These are phyloP conservation scores for Chironomus tepperi DNA, from an alignment of 1,140 invertebrate genomes.

Conservation along the genomic window DNA sequence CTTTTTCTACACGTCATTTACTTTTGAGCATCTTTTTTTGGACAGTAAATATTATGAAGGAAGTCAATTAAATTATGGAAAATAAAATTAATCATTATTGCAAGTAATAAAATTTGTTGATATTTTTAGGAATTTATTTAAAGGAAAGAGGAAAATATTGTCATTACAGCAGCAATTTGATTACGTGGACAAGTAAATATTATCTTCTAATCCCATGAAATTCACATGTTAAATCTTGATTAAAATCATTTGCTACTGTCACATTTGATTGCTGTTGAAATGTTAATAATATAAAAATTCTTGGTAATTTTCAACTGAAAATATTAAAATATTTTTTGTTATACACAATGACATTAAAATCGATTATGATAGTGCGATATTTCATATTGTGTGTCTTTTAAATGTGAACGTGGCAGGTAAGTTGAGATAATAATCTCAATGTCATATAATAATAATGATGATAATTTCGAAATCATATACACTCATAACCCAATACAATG, in stretches of 20 bases:
- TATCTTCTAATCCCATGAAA: background rate
- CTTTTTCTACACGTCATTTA: too few relatives aligned
- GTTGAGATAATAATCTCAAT: background rate
- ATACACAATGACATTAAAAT: background rate
- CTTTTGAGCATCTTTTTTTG: too few relatives aligned
- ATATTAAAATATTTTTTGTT: constrained; percentile 1
- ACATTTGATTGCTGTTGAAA: background rate
- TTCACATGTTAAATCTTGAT: background rate
- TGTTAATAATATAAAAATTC: background rate
- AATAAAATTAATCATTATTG: too few relatives aligned
- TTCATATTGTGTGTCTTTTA: too few relatives aligned
- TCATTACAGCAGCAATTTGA: background rate
- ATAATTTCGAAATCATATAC: constrained; percentile 8
- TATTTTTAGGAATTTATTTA: background rate
- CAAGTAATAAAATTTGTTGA: too few relatives aligned
- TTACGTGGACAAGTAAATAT: background rate
- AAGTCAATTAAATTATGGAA: too few relatives aligned
- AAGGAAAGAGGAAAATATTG: too few relatives aligned
- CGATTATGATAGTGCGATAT: too few relatives aligned
- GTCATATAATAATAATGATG: constrained; percentile 3
- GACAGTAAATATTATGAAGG: too few relatives aligned
- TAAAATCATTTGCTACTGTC: background rate
- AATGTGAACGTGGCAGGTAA: background rate
- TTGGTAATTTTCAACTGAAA: background rate
- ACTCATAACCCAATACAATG: background rate